Base-by-base conservation (phyloP, 2,113 vertebrate species). In the Sinosuthora webbiana region DNA sequence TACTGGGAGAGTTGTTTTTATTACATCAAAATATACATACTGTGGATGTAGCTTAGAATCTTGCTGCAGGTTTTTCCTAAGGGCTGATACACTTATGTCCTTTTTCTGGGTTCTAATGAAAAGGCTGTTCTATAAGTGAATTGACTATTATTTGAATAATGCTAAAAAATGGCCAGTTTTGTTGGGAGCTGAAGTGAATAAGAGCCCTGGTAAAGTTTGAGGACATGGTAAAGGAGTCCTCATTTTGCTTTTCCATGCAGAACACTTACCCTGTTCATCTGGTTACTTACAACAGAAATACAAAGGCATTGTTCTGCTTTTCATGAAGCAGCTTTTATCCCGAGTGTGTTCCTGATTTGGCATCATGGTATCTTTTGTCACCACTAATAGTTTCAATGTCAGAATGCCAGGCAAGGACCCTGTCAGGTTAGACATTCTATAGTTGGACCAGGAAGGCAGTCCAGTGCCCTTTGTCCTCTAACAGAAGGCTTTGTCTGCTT, bases 1-100 rank as follows among this genome's bases (percentile, higher is more conserved):
- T 88, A 59, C 82, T 41, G 45, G 30, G 39, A 96, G 63, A 88
- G 27, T 45, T 78, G 71, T 41, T 95, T 97, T 95, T 93, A 93
- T 95, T 95, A 97, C 60, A 90, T 95, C 76, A 93, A 96, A 96
- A 91, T 94, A 74, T 70, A 95, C 88, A 81, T 67, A 44, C 73
- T 64, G 45, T 24, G 47, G 57, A 68, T 20, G 30, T 81, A 83
- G 78, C 69, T 85, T 91, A 83, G 75, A 81, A 45, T 57, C 71
- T 93, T 95, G 68, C 92, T 78, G 81, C 71, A 65, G 49, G 68
- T 92, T 95, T 56, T 89, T 95, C 41, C 67, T 81, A 39, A 45
- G 67, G 67, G 19, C 60, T 65, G 69, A 79, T 82, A 55, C 37
- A n/a, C 76, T 90, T 62, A 23, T 88, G 45, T 74, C 83, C 45